phyloP scores from a whole-genome alignment of 1,140 invertebrate species.

The Triops cancriformis region DNA sequence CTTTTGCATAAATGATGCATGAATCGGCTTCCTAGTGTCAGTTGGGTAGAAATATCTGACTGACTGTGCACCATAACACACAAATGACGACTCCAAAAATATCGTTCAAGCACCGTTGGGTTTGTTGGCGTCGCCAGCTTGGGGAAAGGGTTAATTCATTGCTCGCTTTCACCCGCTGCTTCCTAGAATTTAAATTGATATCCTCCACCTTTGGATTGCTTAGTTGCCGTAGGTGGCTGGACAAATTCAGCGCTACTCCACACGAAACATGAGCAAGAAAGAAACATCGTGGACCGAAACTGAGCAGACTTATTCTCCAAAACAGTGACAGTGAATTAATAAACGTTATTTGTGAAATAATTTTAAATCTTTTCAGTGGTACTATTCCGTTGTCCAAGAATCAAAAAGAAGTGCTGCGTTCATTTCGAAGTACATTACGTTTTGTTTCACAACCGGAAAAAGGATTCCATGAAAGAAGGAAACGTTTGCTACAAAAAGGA shows the following conservation, averaged over 20 bases:
- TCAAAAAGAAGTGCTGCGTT: not conserved
- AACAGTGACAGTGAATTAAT: not conserved
- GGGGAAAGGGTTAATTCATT: no score
- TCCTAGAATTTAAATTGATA: not conserved
- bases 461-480: not conserved
- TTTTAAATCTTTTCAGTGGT: not conserved
- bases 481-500: not conserved
- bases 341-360: no score
- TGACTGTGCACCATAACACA: no score
- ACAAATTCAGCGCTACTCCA: not conserved
- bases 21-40: no score
- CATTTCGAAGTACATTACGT: no score
- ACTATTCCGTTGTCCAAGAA: not conserved
- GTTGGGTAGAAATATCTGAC: no score
- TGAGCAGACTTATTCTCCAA: not conserved
- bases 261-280: not conserved
- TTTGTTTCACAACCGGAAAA: not conserved
- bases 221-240: not conserved
- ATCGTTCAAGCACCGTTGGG: no score
- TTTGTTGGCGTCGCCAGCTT: no score
- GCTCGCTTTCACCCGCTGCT: no score
- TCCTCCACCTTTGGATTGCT: not conserved
- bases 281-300: not conserved
- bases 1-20: no score
- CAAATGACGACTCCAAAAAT: no score